A percentile compares a stretch with the other conserved stretches of the same genome.
Conservation (phyloP, 2,888 invertebrate species). For the Sepiola atlantica region DNA sequence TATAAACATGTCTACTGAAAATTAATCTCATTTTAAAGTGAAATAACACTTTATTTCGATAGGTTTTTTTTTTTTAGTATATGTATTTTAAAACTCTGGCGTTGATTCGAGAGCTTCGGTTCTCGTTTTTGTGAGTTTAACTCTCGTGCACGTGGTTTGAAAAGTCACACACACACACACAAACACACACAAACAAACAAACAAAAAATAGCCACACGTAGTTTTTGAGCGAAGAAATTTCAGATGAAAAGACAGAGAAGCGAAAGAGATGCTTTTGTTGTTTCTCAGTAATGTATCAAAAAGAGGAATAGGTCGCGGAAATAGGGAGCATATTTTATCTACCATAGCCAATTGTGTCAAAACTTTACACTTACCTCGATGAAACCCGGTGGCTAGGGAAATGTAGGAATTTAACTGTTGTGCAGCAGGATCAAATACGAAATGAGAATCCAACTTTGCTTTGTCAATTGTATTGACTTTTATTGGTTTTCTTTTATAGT, state of each 20-base stretch:
- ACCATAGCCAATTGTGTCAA: no score
- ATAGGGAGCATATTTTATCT: constrained; percentile 5
- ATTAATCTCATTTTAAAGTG: neutral
- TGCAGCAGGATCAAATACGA: no score
- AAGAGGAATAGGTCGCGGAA: neutral
- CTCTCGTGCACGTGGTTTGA: neutral
- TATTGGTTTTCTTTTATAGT: no score
- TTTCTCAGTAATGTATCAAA: neutral
- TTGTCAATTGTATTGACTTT: no score
- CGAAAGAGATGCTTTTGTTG: neutral
- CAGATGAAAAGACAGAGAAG: neutral
- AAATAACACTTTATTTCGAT: neutral
- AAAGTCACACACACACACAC: neutral
- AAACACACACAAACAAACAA: neutral
- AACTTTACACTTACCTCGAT: no score
- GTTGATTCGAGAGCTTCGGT: neutral
- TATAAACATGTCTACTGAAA: neutral
- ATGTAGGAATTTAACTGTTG: no score
- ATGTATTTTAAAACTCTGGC: neutral
- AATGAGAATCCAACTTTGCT: no score
- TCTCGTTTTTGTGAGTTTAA: neutral
- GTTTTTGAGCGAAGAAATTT: neutral
- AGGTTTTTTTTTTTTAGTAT: neutral
- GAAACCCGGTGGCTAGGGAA: no score
- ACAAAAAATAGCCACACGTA: neutral